A percentile compares a stretch with the other conserved stretches of the same genome.
These are phyloP conservation scores for Mechanitis messenoides DNA, from an alignment of 2,888 invertebrate genomes.

Conservation along the genomic window DNA sequence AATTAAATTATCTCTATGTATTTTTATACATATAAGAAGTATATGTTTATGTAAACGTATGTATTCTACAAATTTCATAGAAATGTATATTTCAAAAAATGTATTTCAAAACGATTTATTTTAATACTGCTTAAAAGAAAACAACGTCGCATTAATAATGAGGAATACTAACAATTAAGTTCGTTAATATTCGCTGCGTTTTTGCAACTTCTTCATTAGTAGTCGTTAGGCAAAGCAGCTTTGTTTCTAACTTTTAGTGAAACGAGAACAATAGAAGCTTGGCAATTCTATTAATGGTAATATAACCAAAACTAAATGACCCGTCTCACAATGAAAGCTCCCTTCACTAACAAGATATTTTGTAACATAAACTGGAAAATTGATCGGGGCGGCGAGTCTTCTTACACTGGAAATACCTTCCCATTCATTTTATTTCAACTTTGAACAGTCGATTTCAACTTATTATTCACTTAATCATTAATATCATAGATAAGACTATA, in stretches of 20 bases:
- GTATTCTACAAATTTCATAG: too few species aligned
- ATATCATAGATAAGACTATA: too few species aligned
- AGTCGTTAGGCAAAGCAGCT: slow-evolving; percentile 5
- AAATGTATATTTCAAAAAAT: too few species aligned
- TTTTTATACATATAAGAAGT: too few species aligned
- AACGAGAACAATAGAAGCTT: slow-evolving; percentile 7
- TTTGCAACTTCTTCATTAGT: slow-evolving; percentile 6
- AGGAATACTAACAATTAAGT: slow-evolving; percentile 13
- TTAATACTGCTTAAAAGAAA: neutral
- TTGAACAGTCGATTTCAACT: too few species aligned
- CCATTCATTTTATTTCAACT: too few species aligned
- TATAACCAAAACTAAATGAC: slow-evolving; percentile 8
- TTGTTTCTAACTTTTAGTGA: slow-evolving; percentile 4
- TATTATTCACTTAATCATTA: too few species aligned
- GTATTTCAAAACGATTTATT: neutral
- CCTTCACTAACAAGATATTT: neutral
- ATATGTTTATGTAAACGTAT: too few species aligned
- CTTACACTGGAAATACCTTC: neutral
- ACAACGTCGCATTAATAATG: slow-evolving; percentile 9
- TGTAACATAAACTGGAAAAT: neutral
- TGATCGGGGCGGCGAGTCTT: neutral
- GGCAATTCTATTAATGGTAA: slow-evolving; percentile 14
- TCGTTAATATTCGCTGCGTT: slow-evolving; percentile 23
- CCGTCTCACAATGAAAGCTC: neutral
- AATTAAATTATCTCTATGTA: too few species aligned